phyloP scores from a whole-genome alignment of 2,113 vertebrate genomes.

The Ctenodactylus gundi region DNA sequence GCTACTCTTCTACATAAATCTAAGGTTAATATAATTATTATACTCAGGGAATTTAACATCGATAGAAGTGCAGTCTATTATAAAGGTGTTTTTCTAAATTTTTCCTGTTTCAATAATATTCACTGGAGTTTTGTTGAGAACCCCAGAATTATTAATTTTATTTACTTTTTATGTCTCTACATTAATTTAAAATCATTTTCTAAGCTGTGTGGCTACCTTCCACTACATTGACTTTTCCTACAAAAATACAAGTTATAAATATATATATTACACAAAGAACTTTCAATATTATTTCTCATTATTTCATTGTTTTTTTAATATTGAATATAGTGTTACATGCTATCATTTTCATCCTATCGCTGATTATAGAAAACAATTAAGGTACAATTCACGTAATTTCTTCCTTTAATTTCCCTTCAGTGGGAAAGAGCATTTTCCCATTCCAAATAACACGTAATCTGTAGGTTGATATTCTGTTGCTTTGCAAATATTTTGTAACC shows the following conservation, averaged over 20 bases:
- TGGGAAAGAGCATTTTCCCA: neutral
- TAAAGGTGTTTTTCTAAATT: neutral
- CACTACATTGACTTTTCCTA: neutral
- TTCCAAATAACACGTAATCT: neutral
- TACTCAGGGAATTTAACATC: neutral
- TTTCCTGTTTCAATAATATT: neutral
- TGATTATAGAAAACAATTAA: neutral
- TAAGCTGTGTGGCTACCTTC: neutral
- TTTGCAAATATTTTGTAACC: neutral
- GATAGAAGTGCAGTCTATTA: neutral
- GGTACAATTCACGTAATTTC: neutral
- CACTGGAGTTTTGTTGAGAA: neutral
- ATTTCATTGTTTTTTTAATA: neutral
- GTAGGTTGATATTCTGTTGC: neutral
- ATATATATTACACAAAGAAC: neutral
- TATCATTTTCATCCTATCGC: neutral
- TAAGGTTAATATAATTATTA: neutral
- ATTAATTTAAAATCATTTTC: neutral
- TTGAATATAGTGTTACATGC: neutral
- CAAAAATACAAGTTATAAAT: neutral
- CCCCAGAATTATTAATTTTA: neutral
- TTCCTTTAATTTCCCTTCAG: no score
- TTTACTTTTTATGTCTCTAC: neutral
- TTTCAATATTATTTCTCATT: neutral
- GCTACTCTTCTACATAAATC: neutral